Conservation (phyloP, 1,140 invertebrate genomes). For the Phymorhynchus buccinoides region DNA sequence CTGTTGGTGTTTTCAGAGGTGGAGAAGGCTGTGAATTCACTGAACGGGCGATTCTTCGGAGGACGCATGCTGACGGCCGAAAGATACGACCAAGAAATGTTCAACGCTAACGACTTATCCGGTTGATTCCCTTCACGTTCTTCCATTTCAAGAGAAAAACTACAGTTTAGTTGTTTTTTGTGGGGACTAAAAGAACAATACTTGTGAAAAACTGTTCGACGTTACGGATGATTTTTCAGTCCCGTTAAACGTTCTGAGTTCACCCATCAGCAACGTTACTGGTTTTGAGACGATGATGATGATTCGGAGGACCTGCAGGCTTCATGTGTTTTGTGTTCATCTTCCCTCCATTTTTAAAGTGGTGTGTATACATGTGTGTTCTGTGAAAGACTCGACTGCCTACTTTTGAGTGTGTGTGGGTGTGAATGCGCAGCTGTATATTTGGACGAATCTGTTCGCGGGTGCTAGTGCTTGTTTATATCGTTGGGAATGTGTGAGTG, state of each 20-base stretch:
- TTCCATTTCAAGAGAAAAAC: not conserved
- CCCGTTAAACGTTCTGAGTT: not conserved
- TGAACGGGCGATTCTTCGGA: conserved; percentile 96
- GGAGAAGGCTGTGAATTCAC: conserved; percentile 85
- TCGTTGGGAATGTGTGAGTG: not conserved
- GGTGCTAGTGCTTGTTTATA: not conserved
- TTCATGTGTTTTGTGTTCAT: not conserved
- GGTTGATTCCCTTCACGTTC: too few species aligned
- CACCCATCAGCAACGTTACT: not conserved
- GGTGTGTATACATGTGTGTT: not conserved
- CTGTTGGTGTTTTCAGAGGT: conserved; percentile 81
- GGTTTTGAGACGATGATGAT: not conserved
- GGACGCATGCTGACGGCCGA: conserved; percentile 93
- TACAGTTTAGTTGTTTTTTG: not conserved
- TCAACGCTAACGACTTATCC: conserved; percentile 97
- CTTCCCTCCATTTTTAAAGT: not conserved
- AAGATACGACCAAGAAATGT: conserved; percentile 95
- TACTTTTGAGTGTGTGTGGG: not conserved
- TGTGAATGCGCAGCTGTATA: not conserved
- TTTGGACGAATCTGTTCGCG: not conserved
- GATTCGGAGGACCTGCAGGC: not conserved
- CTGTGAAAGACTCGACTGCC: not conserved
- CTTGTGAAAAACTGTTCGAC: not conserved
- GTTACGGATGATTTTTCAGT: not conserved
- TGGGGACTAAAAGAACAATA: not conserved